These are phyloP conservation scores for Dendropsophus ebraccatus DNA, from an alignment of 2,113 vertebrate genomes.

Conservation along the genomic window DNA sequence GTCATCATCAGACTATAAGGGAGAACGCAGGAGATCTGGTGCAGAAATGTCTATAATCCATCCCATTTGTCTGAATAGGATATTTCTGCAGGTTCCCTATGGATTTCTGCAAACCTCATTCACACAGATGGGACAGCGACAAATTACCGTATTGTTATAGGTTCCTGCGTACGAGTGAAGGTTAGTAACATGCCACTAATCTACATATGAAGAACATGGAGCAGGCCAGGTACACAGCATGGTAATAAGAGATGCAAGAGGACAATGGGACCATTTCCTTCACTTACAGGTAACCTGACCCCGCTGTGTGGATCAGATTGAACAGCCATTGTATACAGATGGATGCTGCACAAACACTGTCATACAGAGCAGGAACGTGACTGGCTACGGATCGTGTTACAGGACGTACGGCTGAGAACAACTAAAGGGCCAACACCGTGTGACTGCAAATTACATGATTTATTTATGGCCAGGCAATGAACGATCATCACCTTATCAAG, in stretches of 20 bases:
- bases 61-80: background rate
- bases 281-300: conserved; percentile 14
- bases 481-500: background rate
- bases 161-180: background rate
- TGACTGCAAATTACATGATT: background rate
- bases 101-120: background rate
- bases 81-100: background rate
- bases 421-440: background rate
- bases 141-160: background rate
- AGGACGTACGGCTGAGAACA: background rate
- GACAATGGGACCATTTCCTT: background rate
- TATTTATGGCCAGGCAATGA: background rate
- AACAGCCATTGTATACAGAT: background rate
- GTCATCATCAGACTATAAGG: background rate
- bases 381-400: background rate
- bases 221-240: background rate
- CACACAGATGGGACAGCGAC: background rate
- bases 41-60: background rate
- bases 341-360: background rate
- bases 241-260: background rate
- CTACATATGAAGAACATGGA: background rate
- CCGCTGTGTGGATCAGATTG: background rate
- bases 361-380: background rate
- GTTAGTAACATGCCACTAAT: conserved; percentile 45
- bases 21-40: background rate